A percentile compares a stretch with the other conserved stretches of the same genome.
phyloP scores from a whole-genome alignment of 2,113 vertebrate genomes.

The Phyllostomus hastatus region DNA sequence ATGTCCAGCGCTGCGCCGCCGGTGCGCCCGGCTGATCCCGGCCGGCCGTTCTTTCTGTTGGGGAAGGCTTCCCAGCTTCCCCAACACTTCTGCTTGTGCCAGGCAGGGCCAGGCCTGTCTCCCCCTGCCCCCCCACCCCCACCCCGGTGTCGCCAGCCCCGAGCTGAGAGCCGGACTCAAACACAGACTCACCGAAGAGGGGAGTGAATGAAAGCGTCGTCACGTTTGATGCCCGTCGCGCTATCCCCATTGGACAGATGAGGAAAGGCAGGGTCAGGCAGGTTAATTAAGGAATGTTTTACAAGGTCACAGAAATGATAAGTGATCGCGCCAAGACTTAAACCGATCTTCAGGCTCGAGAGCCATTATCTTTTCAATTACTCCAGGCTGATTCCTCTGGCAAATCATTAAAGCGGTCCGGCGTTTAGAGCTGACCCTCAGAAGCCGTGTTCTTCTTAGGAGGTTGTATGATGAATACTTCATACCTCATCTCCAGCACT shows the following conservation, averaged over 20 bases:
- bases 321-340: not conserved
- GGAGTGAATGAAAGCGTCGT: not conserved
- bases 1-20: not conserved
- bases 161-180: not conserved
- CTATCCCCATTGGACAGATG: not conserved
- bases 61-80: not conserved
- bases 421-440: not conserved
- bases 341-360: not conserved
- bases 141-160: rapidly evolving
- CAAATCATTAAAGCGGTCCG: not conserved
- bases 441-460: not conserved
- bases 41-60: not conserved
- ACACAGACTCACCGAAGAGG: not conserved
- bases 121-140: not conserved
- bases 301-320: not conserved
- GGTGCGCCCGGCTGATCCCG: too few species aligned
- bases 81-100: not conserved
- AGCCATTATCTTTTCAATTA: not conserved
- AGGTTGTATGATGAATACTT: not conserved
- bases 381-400: not conserved
- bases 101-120: too few species aligned
- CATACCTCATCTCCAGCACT: not conserved
- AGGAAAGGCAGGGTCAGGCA: not conserved
- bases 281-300: not conserved
- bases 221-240: not conserved